Percentiles rank a stretch among this genome's conserved stretches.
Evolutionary conservation across 37 sponge, comb jelly and placozoan genomes (phyloP).

Genomic region (Ephydatia muelleri): DNA sequence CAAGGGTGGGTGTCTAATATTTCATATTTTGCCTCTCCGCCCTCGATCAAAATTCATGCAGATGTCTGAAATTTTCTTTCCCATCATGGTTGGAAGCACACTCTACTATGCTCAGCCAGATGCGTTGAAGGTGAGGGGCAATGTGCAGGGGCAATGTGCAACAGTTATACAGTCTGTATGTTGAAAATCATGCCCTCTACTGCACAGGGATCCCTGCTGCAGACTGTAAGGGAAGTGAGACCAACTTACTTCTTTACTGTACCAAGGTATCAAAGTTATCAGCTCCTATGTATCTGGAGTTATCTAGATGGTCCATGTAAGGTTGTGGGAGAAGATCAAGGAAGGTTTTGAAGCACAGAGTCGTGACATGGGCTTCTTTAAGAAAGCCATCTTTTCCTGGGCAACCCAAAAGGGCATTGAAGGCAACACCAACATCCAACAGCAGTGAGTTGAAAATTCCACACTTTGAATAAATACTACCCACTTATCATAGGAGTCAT

Average conservation of each 20-base stretch:
- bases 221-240: slow-evolving; percentile 66
- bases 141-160: too few relatives aligned
- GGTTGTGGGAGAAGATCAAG: slow-evolving; percentile 80
- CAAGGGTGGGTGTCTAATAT: background rate
- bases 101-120: slow-evolving; percentile 86
- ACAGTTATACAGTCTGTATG: background rate
- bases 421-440: slow-evolving; percentile 70
- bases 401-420: slow-evolving; percentile 70
- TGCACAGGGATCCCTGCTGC: slow-evolving; percentile 61
- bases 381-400: slow-evolving; percentile 55
- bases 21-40: background rate
- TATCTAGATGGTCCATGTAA: slow-evolving; percentile 12
- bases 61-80: slow-evolving; percentile 68
- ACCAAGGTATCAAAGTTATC: too few relatives aligned
- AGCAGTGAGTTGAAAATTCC: slow-evolving; percentile 25
- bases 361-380: slow-evolving; percentile 35
- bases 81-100: slow-evolving; percentile 26
- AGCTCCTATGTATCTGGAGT: too few relatives aligned
- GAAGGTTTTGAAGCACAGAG: slow-evolving; percentile 47
- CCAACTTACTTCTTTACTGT: slow-evolving; percentile 80
- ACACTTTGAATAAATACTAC: background rate
- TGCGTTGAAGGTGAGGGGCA: slow-evolving; percentile 93
- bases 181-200: background rate
- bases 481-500: too few relatives aligned
- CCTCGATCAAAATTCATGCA: too few relatives aligned